phyloP scores from a whole-genome alignment of 1,140 invertebrate species.

The Drosophila kepulauana region DNA sequence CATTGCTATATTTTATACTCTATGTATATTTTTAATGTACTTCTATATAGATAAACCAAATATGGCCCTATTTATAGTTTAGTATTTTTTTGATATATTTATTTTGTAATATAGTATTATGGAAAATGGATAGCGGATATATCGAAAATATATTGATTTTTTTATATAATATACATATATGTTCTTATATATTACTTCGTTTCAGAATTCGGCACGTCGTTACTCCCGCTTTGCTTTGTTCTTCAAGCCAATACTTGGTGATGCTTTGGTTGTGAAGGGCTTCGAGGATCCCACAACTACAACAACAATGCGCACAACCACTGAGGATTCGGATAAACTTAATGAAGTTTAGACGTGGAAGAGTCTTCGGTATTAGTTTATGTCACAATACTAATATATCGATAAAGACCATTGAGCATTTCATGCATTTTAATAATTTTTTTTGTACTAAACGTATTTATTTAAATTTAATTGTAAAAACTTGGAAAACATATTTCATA shows the following conservation, averaged over 20 bases:
- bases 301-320: slow-evolving; percentile 39
- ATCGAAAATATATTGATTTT: background rate
- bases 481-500: background rate
- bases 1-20: no score
- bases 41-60: no score
- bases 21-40: no score
- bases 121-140: no score
- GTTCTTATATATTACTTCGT: slow-evolving; percentile 2
- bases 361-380: background rate
- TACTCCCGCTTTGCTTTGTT: slow-evolving; percentile 88
- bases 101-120: no score
- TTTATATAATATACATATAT: slow-evolving; percentile 1
- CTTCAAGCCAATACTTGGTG: slow-evolving; percentile 89
- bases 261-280: slow-evolving; percentile 88
- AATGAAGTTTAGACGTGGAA: slow-evolving; percentile 63
- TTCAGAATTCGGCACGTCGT: slow-evolving; percentile 89
- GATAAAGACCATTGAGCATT: background rate
- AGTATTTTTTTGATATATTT: no score
- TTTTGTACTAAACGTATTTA: slow-evolving; percentile 10
- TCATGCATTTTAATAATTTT: background rate
- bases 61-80: no score
- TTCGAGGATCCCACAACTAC: slow-evolving; percentile 86
- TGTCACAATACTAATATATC: no score
- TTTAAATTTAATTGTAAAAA: background rate
- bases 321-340: slow-evolving; percentile 48